phyloP scores from a whole-genome alignment of 2,113 vertebrate genomes.

The Gobio gobio region DNA sequence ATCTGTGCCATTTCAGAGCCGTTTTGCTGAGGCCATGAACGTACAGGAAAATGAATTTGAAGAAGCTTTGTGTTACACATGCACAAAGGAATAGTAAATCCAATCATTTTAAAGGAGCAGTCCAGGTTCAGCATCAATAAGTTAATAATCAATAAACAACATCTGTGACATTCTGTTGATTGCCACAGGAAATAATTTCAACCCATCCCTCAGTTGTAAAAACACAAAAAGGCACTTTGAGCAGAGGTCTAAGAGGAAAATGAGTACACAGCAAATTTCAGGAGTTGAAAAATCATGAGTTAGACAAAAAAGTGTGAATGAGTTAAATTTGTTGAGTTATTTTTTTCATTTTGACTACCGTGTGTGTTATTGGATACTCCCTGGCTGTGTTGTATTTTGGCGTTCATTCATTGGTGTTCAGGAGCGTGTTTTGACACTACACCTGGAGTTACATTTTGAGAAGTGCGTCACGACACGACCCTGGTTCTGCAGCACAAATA shows the following conservation, averaged over 20 bases:
- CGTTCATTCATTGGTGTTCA: too few relatives aligned
- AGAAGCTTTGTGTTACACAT: constrained; percentile 5
- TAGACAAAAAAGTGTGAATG: too few relatives aligned
- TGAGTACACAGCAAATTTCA: too few relatives aligned
- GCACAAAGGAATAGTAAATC: constrained; percentile 1
- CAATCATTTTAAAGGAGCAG: not conserved
- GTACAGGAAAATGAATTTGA: constrained; percentile 7
- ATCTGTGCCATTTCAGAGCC: constrained; percentile 55
- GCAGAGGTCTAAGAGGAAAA: not conserved
- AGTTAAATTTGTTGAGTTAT: too few relatives aligned
- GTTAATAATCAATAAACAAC: not conserved
- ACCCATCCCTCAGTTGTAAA: not conserved
- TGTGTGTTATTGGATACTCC: too few relatives aligned
- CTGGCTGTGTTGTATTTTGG: too few relatives aligned
- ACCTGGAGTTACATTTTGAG: too few relatives aligned
- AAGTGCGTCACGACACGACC: too few relatives aligned
- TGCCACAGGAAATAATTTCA: not conserved
- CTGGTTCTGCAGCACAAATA: too few relatives aligned
- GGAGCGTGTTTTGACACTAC: too few relatives aligned
- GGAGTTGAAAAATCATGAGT: too few relatives aligned
- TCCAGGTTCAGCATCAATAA: not conserved
- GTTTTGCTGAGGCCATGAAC: constrained; percentile 16
- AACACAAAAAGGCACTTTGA: not conserved
- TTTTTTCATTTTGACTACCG: too few relatives aligned
- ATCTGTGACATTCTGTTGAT: not conserved